Percentiles rank a stretch among this genome's conserved stretches.
Conservation (phyloP, 2,888 invertebrate species). For the Caenorhabditis sp. region DNA sequence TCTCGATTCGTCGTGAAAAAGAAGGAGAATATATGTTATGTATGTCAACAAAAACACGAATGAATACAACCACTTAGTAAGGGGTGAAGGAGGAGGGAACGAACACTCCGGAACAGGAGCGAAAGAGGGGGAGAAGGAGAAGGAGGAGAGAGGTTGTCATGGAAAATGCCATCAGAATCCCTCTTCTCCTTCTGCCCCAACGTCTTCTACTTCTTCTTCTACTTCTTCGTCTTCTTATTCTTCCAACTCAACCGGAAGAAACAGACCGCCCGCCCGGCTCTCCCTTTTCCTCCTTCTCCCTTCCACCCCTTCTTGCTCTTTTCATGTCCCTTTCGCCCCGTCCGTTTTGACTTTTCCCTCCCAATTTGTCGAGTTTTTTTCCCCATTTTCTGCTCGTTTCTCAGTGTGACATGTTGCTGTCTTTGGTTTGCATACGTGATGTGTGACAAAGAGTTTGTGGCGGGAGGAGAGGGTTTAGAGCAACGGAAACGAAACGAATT, state of each 20-base stretch:
- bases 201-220: not conserved
- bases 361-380: slow-evolving; percentile 43
- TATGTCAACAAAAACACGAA: slow-evolving; percentile 20
- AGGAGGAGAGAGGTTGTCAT: no score
- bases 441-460: slow-evolving; percentile 25
- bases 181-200: not conserved
- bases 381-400: not conserved
- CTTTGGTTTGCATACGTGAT: slow-evolving; percentile 49
- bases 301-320: slow-evolving; percentile 28
- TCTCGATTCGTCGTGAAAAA: no score
- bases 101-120: no score
- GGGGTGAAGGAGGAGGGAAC: not conserved
- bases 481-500: no score
- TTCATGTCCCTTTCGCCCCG: slow-evolving; percentile 19
- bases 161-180: no score
- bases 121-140: no score
- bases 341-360: slow-evolving; percentile 31
- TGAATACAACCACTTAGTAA: slow-evolving; percentile 6
- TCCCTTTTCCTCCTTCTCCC: not conserved
- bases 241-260: slow-evolving; percentile 13
- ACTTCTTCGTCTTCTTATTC: not conserved
- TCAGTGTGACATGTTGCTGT: slow-evolving; percentile 32
- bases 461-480: slow-evolving; percentile 21
- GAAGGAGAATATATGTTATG: not conserved
- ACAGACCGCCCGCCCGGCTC: not conserved